phyloP scores from a whole-genome alignment of 2,888 invertebrate genomes.

The Pristionchus japonicus region DNA sequence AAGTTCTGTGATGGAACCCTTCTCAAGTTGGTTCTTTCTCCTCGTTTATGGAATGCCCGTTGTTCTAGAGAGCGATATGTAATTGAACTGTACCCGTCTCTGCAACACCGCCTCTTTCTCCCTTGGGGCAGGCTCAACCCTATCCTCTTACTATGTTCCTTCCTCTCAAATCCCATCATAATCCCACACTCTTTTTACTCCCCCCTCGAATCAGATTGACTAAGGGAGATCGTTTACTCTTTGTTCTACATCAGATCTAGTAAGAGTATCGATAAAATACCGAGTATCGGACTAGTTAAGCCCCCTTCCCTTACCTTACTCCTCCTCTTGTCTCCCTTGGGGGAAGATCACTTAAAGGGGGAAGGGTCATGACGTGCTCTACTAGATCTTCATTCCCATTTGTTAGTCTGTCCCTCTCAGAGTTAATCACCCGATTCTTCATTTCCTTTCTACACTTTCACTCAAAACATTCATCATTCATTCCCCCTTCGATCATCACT shows the following conservation, averaged over 20 bases:
- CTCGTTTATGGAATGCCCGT: not conserved
- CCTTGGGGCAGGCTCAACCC: not conserved
- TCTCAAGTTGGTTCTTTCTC: not conserved
- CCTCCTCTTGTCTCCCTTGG: not conserved
- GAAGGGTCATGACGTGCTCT: not conserved
- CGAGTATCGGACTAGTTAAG: constrained; percentile 23
- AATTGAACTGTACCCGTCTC: not conserved
- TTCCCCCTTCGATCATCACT: not conserved
- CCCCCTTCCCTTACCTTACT: not conserved
- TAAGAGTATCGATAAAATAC: constrained; percentile 10
- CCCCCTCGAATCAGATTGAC: not conserved
- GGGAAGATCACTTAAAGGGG: constrained; percentile 36
- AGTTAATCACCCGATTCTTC: not conserved
- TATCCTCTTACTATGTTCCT: not conserved
- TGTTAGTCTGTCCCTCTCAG: not conserved
- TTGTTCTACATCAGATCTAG: constrained; percentile 10
- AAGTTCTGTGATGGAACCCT: not conserved
- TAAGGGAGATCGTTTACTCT: constrained; percentile 18
- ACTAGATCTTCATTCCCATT: constrained; percentile 11
- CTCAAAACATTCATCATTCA: not conserved
- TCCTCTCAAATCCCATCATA: not conserved
- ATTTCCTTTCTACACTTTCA: not conserved
- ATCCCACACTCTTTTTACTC: not conserved
- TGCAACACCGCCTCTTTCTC: not conserved
- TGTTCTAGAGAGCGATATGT: not conserved